These are phyloP conservation scores for Lycophotia porphyrea DNA, from an alignment of 2,888 invertebrate species.

Conservation along the genomic window DNA sequence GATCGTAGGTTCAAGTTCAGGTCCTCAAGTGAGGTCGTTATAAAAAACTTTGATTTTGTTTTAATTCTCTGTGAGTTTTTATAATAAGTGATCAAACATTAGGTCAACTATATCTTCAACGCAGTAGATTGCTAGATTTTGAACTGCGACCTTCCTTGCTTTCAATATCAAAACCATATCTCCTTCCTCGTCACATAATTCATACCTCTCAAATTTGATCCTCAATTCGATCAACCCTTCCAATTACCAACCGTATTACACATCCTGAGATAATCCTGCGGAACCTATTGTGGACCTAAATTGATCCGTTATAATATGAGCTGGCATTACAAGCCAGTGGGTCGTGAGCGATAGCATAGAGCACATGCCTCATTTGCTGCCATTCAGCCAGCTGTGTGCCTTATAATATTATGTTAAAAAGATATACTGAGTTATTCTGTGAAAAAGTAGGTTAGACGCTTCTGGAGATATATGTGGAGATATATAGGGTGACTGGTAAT, in stretches of 20 bases:
- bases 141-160: not conserved
- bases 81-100: not conserved
- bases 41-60: not conserved
- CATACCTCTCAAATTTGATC: not conserved
- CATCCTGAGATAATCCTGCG: conserved; percentile 24
- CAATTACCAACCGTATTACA: conserved; percentile 33
- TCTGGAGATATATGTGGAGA: no score
- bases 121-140: not conserved
- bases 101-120: not conserved
- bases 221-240: conserved; percentile 27
- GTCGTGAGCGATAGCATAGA: conserved; percentile 43
- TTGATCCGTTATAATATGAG: conserved; percentile 32
- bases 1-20: not conserved
- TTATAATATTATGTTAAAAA: conserved; percentile 14
- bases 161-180: no score
- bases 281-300: conserved; percentile 29
- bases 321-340: conserved; percentile 40
- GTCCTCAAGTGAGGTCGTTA: not conserved
- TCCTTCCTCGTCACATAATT: not conserved
- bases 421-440: not conserved
- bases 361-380: conserved; percentile 43
- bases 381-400: conserved; percentile 18
- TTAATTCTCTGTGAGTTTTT: not conserved
- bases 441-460: not conserved
- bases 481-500: no score